A percentile compares a stretch with the other conserved stretches of the same genome.
phyloP scores from a whole-genome alignment of 2,888 invertebrate genomes.

The Dynastes grantii region DNA sequence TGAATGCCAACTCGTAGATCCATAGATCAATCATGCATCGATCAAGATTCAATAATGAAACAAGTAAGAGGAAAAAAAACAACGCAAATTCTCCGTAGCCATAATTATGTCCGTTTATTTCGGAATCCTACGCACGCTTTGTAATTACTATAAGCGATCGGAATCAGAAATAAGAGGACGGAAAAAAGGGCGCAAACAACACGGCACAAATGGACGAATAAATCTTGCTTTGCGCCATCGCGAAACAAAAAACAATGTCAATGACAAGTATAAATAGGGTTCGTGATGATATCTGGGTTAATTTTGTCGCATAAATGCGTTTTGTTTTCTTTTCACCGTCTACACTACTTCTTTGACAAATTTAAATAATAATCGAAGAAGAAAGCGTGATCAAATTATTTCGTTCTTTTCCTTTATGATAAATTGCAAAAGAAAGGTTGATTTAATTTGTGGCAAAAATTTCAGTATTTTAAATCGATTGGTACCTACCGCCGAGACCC shows the following conservation, averaged over 20 bases:
- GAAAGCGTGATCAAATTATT: too few relatives aligned
- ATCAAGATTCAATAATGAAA: slow-evolving; percentile 65
- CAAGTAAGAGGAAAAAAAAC: slow-evolving; percentile 42
- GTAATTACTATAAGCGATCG: slow-evolving; percentile 69
- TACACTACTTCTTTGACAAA: slow-evolving; percentile 9
- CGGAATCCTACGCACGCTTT: slow-evolving; percentile 70
- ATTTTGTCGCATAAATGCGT: slow-evolving; percentile 26
- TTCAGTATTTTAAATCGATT: background rate
- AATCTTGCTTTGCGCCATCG: slow-evolving; percentile 58
- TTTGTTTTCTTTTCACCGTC: slow-evolving; percentile 18
- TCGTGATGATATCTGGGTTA: slow-evolving; percentile 52
- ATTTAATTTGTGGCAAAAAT: too few relatives aligned
- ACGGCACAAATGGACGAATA: slow-evolving; percentile 65
- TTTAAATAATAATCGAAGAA: slow-evolving; percentile 31
- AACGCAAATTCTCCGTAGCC: slow-evolving; percentile 58
- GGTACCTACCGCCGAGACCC: too few relatives aligned
- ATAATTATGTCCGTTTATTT: slow-evolving; percentile 68
- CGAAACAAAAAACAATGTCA: slow-evolving; percentile 27
- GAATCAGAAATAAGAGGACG: slow-evolving; percentile 52
- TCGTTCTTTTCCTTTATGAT: too few relatives aligned
- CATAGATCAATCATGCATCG: slow-evolving; percentile 69
- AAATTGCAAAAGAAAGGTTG: too few relatives aligned
- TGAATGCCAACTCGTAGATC: slow-evolving; percentile 67
- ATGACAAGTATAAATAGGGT: slow-evolving; percentile 48
- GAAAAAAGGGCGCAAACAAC: slow-evolving; percentile 60